These are phyloP conservation scores for Amphiprion clarkii DNA, from an alignment of 2,797 vertebrate genomes.

Conservation along the genomic window DNA sequence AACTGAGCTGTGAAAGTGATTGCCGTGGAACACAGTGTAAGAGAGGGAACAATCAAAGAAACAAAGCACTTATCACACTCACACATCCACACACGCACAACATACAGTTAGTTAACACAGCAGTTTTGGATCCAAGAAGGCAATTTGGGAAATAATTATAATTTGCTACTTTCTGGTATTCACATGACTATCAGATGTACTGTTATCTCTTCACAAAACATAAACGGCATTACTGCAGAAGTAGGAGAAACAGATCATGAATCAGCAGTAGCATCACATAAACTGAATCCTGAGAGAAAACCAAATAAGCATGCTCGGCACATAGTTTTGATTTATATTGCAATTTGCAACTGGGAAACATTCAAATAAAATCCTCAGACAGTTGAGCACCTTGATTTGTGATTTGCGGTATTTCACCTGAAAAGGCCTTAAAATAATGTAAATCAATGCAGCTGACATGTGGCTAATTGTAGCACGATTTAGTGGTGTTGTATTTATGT, in stretches of 20 bases:
- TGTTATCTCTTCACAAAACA: slow-evolving; percentile 32
- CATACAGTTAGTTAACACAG: slow-evolving; percentile 46
- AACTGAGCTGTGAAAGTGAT: slow-evolving; percentile 80
- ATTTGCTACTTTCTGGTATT: slow-evolving; percentile 46
- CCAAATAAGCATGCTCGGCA: neutral
- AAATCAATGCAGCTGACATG: slow-evolving; percentile 1
- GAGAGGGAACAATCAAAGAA: slow-evolving; percentile 70
- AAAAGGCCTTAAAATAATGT: neutral
- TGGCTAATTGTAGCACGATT: slow-evolving; percentile 5
- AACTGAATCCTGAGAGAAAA: too few species aligned
- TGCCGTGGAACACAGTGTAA: slow-evolving; percentile 66
- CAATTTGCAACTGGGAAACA: neutral
- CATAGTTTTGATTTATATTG: slow-evolving; percentile 4
- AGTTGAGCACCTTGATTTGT: neutral
- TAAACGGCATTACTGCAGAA: slow-evolving; percentile 8
- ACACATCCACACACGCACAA: slow-evolving; percentile 33
- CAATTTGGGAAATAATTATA: slow-evolving; percentile 65
- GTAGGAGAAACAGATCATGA: slow-evolving; percentile 11
- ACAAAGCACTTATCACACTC: slow-evolving; percentile 55
- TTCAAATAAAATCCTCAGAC: neutral
- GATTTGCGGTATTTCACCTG: neutral
- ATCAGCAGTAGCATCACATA: slow-evolving; percentile 8
- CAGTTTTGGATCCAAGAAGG: slow-evolving; percentile 53
- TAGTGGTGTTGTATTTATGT: neutral
- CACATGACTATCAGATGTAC: slow-evolving; percentile 27